Evolutionary conservation across 2,888 invertebrate genomes (phyloP), one percentile per base, ranked within the genome.

Genomic region (Stenodema calcarata): DNA sequence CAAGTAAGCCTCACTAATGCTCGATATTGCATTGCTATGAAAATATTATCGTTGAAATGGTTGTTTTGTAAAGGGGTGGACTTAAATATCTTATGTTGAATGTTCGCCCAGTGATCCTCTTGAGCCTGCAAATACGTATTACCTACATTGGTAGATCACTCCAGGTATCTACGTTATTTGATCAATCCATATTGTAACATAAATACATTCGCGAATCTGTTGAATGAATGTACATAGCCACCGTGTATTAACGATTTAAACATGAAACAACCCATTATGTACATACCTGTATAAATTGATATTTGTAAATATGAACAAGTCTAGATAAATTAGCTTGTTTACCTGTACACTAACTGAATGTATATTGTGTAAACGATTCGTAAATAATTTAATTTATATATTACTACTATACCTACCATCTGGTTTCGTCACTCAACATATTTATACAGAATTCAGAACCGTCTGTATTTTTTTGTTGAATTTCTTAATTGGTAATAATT

Each of bases 391-490:
- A 44, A 73, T 47, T 73, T 54, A 84, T 84, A 42, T 47, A 9
- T 41, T 69, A 69, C 23, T 69, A 73, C 30, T 84, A 62, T 73
- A 44, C n/a, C 12, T 70, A 47, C 47, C 84, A 42, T 70, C 44
- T 73, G 23, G 73, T 73, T 84, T 44, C 44, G 73, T 84, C 84
- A 83, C 28, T 62, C 30, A 84, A 70, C 16, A 35, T 54, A 47
- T n/a, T n/a, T n/a, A 30, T 35, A 16, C 42, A 27, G 30, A 41
- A 11, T 50, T 27, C 30, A 54, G 50, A 27, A 42, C 27, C 30
- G n/a, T 54, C 75, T 84, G 84, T 84, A 84, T 75, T 28, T 84
- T 84, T 84, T 84, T 84, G 84, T 84, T 84, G 84, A 84, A 42
- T 70, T 81, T 47, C 73, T 73, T 35, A 27, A 84, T 30, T 84